These are phyloP conservation scores for Ormyrus thymus DNA, from an alignment of 2,888 invertebrate species.

Conservation along the genomic window DNA sequence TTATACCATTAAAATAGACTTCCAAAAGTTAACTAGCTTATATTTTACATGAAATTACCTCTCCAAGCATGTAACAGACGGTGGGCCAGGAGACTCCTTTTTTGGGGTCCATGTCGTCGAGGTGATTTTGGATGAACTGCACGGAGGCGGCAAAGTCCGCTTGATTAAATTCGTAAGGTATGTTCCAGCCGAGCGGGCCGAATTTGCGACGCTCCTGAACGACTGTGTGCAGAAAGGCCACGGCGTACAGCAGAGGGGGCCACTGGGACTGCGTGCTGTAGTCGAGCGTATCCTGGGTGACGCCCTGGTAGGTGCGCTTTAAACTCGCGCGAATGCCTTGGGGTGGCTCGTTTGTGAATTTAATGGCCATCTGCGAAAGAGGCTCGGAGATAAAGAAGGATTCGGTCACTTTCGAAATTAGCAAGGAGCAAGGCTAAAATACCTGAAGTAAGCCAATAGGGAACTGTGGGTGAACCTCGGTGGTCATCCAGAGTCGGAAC, in stretches of 20 bases:
- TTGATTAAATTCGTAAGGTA: conserved; percentile 98
- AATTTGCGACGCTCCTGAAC: conserved; percentile 97
- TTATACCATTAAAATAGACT: too few species aligned
- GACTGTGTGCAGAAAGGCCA: conserved; percentile 96
- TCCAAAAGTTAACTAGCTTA: too few species aligned
- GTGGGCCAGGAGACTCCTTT: conserved; percentile 98
- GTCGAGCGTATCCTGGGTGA: conserved; percentile 94
- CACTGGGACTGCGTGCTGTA: conserved; percentile 94
- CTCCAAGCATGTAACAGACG: conserved; percentile 97
- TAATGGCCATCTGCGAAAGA: conserved; percentile 87
- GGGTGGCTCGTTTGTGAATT: conserved; percentile 98
- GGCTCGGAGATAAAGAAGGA: too few species aligned
- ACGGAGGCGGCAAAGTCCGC: conserved; percentile 97
- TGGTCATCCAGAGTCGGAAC: conserved; percentile 95
- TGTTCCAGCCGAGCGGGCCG: conserved; percentile 97
- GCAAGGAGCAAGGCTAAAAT: neutral
- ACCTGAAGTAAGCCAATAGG: conserved; percentile 86
- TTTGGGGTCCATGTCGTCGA: conserved; percentile 97
- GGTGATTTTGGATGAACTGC: conserved; percentile 96
- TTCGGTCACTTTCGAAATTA: too few species aligned
- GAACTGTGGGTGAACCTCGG: conserved; percentile 94
- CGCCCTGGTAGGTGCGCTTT: conserved; percentile 93
- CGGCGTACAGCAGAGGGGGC: conserved; percentile 94
- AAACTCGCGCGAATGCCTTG: conserved; percentile 96
- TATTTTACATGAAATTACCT: conserved; percentile 76